phyloP scores from a whole-genome alignment of 2,888 invertebrate genomes.

The Aspidiotus rigidus region DNA sequence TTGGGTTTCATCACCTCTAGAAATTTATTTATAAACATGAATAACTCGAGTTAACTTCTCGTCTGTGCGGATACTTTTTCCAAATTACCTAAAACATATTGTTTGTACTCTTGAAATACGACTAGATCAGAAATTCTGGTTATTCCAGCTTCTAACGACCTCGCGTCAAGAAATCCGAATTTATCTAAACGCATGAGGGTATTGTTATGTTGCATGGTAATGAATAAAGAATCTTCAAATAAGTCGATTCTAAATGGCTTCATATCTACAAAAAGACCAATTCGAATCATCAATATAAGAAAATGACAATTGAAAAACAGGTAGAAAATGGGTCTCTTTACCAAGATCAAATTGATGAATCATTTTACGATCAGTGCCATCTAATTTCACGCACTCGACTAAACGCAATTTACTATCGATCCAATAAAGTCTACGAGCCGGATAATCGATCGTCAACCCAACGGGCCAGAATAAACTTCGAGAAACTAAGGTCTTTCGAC shows the following conservation, averaged over 20 bases:
- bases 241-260: constrained; percentile 63
- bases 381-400: constrained; percentile 58
- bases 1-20: background rate
- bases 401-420: constrained; percentile 67
- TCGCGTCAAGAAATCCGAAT: constrained; percentile 44
- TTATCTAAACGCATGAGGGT: constrained; percentile 46
- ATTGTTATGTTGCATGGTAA: constrained; percentile 52
- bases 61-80: background rate
- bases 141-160: constrained; percentile 47
- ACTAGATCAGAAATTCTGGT: constrained; percentile 54
- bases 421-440: constrained; percentile 70
- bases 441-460: constrained; percentile 65
- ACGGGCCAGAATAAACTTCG: constrained; percentile 59
- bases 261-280: constrained; percentile 43
- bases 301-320: constrained; percentile 17
- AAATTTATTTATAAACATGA: background rate
- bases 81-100: constrained; percentile 47
- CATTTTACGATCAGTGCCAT: constrained; percentile 54
- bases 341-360: constrained; percentile 30
- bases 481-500: constrained; percentile 50
- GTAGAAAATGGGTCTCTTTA: background rate
- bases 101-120: constrained; percentile 58
- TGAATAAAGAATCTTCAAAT: constrained; percentile 61
- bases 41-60: background rate
- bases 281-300: constrained; percentile 5